A percentile compares a stretch with the other conserved stretches of the same genome.
These are phyloP conservation scores for Gymnarchus niloticus DNA, from an alignment of 2,113 vertebrate genomes.

Conservation along the genomic window DNA sequence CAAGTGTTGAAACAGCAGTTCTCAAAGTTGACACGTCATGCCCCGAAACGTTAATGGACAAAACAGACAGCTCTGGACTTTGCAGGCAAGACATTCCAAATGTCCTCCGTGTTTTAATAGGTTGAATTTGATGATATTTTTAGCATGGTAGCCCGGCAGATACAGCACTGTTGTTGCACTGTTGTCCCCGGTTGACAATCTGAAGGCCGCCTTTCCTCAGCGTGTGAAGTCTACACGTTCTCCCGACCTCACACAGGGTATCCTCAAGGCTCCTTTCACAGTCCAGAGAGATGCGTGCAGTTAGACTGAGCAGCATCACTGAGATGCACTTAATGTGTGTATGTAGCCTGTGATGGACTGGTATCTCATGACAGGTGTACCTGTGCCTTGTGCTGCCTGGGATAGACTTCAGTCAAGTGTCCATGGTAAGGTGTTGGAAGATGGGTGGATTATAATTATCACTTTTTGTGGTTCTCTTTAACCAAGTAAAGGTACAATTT, in stretches of 20 bases:
- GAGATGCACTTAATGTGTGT: not conserved
- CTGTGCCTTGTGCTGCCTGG: not conserved
- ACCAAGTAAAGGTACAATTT: not conserved
- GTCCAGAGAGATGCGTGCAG: not conserved
- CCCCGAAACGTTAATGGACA: not conserved
- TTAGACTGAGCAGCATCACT: not conserved
- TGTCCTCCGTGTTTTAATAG: no score
- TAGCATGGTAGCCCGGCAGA: no score
- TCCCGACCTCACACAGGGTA: not conserved
- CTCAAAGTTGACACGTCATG: not conserved
- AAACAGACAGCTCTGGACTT: not conserved
- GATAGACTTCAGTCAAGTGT: not conserved
- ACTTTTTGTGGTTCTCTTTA: not conserved
- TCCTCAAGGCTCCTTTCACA: not conserved
- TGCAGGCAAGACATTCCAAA: no score
- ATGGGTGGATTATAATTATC: not conserved
- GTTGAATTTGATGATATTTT: no score
- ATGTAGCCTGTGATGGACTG: not conserved
- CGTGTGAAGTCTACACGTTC: not conserved
- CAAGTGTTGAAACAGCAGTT: not conserved
- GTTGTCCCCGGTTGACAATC: no score
- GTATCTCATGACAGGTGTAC: not conserved
- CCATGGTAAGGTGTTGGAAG: not conserved
- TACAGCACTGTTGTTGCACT: no score
- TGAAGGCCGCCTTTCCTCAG: not conserved